A percentile compares a stretch with the other conserved stretches of the same genome.
Evolutionary conservation across 1,140 invertebrate species (phyloP).

Genomic region (Phthorimaea operculella): DNA sequence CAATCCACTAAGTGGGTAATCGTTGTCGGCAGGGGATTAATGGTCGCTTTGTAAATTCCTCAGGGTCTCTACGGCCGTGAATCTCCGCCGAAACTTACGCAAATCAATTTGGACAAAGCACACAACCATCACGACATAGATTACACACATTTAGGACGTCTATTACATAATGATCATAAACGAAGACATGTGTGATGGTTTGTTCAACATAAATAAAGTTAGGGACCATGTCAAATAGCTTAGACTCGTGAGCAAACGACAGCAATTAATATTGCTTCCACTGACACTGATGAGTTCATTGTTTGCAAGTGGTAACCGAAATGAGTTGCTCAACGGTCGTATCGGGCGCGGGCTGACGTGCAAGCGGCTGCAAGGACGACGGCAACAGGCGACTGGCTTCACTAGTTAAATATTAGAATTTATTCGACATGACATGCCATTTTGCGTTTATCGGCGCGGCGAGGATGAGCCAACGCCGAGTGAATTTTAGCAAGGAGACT

Average conservation of each 20-base stretch:
- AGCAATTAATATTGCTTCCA: conserved; percentile 51
- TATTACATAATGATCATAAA: background rate
- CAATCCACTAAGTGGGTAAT: background rate
- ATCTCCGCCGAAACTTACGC: background rate
- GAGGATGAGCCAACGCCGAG: background rate
- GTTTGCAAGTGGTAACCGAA: conserved; percentile 54
- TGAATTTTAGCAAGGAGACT: too few species aligned
- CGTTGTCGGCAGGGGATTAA: background rate
- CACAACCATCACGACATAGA: background rate
- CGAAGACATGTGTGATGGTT: background rate
- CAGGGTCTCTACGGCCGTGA: too few species aligned
- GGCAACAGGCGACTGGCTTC: conserved; percentile 27
- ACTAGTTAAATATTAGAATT: conserved; percentile 21
- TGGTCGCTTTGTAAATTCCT: background rate
- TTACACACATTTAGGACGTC: background rate
- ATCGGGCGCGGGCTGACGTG: conserved; percentile 22
- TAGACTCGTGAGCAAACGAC: conserved; percentile 26
- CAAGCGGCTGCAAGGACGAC: conserved; percentile 36
- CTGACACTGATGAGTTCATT: conserved; percentile 54
- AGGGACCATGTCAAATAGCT: conserved; percentile 30
- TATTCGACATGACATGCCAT: conserved; percentile 8
- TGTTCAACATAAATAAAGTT: conserved; percentile 6
- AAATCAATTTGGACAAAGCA: background rate
- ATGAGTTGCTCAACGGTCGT: conserved; percentile 43
- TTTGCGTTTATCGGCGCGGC: background rate